phyloP scores from a whole-genome alignment of 2,113 vertebrate genomes.

The Poicephalus meyeri region DNA sequence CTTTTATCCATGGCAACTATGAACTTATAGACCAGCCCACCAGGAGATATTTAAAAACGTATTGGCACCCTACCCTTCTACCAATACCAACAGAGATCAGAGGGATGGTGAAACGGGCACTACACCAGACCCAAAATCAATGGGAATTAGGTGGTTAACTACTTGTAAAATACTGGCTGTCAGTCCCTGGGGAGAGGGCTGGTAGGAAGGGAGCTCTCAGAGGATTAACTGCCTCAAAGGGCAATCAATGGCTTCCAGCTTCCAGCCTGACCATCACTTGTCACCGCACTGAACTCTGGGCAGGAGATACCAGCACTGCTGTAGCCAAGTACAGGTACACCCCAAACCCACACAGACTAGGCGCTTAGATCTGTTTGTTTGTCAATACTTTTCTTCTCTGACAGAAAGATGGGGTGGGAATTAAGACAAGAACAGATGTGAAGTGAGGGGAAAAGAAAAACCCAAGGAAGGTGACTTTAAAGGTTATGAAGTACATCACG shows the following conservation, averaged over 20 bases:
- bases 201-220: neutral
- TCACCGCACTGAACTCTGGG: neutral
- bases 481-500: neutral
- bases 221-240: neutral
- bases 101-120: neutral
- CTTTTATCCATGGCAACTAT: neutral
- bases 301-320: neutral
- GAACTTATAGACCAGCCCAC: neutral
- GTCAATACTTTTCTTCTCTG: neutral
- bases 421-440: neutral
- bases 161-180: neutral
- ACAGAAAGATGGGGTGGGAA: neutral
- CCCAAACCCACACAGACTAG: rapidly evolving
- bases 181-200: neutral
- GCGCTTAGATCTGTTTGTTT: rapidly evolving
- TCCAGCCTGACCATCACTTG: neutral
- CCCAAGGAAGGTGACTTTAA: neutral
- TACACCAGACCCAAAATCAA: neutral
- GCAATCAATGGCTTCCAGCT: neutral
- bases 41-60: neutral
- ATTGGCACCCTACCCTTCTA: neutral
- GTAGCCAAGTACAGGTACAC: neutral
- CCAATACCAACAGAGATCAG: neutral
- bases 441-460: neutral
- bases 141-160: neutral